These are phyloP conservation scores for Terebella lapidaria DNA, from an alignment of 2,888 invertebrate species.

Conservation along the genomic window DNA sequence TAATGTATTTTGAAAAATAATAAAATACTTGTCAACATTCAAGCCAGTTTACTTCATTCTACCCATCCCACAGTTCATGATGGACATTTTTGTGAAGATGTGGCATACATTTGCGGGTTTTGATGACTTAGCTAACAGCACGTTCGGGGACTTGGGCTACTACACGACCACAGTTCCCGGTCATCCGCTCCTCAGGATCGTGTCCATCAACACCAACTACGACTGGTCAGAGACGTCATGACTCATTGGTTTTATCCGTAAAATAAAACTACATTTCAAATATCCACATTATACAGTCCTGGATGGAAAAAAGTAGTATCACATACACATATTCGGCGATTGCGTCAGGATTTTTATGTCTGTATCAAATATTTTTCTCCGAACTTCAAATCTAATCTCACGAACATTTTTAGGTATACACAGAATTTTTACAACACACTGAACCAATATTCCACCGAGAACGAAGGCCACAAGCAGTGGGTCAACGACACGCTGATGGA, in stretches of 20 bases:
- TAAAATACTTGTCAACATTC: too few species aligned
- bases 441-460: constrained; percentile 8
- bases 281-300: too few species aligned
- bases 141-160: constrained; percentile 11
- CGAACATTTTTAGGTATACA: constrained; percentile 18
- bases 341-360: too few species aligned
- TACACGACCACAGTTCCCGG: constrained; percentile 12
- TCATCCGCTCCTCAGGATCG: constrained; percentile 10
- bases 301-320: too few species aligned
- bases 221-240: neutral
- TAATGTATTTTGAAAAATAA: too few species aligned
- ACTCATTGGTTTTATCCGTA: neutral
- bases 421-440: constrained; percentile 17
- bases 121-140: neutral
- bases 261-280: too few species aligned
- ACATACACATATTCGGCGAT: too few species aligned
- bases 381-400: too few species aligned
- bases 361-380: too few species aligned
- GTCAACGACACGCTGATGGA: neutral
- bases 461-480: neutral
- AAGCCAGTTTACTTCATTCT: too few species aligned
- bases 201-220: constrained; percentile 20
- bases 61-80: neutral
- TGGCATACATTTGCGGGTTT: constrained; percentile 12
- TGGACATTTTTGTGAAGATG: neutral